These are phyloP conservation scores for Ceratoteleas bidentatus DNA, from an alignment of 1,140 invertebrate genomes.

Conservation along the genomic window DNA sequence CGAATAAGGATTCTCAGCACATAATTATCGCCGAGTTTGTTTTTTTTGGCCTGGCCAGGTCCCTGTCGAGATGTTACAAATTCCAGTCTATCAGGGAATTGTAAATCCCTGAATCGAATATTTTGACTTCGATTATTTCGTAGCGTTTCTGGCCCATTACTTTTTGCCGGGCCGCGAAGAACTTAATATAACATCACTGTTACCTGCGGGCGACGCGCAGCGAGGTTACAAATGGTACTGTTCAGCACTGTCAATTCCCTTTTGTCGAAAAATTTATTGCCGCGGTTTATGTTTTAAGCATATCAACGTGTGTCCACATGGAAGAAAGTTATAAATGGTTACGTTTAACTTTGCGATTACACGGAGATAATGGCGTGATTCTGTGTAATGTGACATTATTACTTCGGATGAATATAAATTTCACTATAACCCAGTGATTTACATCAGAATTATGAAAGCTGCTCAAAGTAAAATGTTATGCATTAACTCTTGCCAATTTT, in stretches of 20 bases:
- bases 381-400: constrained; percentile 35
- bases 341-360: constrained; percentile 26
- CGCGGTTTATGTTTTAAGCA: constrained; percentile 39
- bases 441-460: too few relatives aligned
- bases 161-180: constrained; percentile 27
- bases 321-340: constrained; percentile 31
- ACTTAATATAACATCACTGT: constrained; percentile 35
- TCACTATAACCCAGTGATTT: too few relatives aligned
- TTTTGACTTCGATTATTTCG: constrained; percentile 40
- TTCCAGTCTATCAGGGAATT: constrained; percentile 17
- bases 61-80: constrained; percentile 6
- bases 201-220: constrained; percentile 40
- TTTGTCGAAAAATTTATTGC: constrained; percentile 60
- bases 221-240: constrained; percentile 55
- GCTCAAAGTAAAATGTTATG: too few relatives aligned
- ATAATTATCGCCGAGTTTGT: constrained; percentile 25
- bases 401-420: constrained; percentile 6
- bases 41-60: constrained; percentile 10
- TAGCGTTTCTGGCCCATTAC: constrained; percentile 12
- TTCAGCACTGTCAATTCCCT: constrained; percentile 60
- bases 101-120: constrained; percentile 18
- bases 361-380: constrained; percentile 20
- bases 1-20: constrained; percentile 35
- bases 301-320: constrained; percentile 41
- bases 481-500: too few relatives aligned